Percentiles rank a stretch among this genome's conserved stretches.
Conservation (phyloP, 2,113 vertebrate species). For the Sclerurus mexicanus region DNA sequence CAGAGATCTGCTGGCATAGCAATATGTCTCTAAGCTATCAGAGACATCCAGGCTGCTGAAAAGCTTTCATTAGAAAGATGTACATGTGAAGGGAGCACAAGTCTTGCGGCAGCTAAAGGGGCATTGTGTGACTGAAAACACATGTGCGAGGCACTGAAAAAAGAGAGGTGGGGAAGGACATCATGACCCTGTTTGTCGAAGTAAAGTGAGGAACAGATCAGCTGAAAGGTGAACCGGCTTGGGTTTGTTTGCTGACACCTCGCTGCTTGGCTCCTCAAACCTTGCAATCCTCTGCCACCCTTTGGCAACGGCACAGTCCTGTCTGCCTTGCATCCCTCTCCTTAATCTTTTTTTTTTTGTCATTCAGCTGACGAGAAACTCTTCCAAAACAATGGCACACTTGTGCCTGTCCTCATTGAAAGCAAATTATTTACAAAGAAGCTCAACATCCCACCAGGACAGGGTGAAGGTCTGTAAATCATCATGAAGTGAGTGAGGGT, state of each 20-base stretch:
- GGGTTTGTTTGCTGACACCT: conserved; percentile 57
- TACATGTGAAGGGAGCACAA: not conserved
- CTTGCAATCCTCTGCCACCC: conserved; percentile 22
- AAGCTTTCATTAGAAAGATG: not conserved
- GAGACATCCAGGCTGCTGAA: not conserved
- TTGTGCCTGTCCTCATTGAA: not conserved
- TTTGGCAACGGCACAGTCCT: not conserved
- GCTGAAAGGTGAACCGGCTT: conserved; percentile 11
- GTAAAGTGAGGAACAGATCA: not conserved
- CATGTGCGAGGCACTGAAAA: not conserved
- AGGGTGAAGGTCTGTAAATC: not conserved
- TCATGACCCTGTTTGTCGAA: not conserved
- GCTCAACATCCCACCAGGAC: not conserved
- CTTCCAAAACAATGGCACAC: conserved; percentile 1
- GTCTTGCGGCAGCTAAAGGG: not conserved
- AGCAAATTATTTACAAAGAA: not conserved
- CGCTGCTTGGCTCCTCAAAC: not conserved
- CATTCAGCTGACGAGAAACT: not conserved
- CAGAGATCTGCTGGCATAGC: not conserved
- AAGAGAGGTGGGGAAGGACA: not conserved
- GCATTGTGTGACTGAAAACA: not conserved
- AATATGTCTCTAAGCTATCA: not conserved
- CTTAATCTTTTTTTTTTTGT: not conserved
- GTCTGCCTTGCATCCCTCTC: not conserved
- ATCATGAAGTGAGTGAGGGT: not conserved